Base-by-base conservation (phyloP, 1,140 invertebrate species). In the Brachionus koreanus region DNA sequence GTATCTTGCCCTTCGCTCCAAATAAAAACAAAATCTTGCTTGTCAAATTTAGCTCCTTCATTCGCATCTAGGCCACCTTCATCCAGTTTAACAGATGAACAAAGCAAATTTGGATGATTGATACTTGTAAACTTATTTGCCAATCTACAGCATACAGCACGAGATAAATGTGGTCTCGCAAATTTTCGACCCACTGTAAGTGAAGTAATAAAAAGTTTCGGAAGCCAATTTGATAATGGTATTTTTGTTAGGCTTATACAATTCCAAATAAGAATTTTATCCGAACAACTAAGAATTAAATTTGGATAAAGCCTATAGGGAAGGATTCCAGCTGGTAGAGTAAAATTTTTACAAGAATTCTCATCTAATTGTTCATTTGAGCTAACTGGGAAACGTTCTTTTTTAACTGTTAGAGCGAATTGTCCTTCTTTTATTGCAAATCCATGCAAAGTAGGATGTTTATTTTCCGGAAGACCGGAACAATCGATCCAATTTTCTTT, bases 11-110 rank as follows among this genome's bases (percentile, higher is more conserved):
- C 49, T 57, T 57, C 49, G 19, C 49, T 57, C 67, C 67, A 69
- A 39, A 25, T 33, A 19, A 39, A 43, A 39, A 69, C 67, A 37
- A 37, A 69, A 29, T 69, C 25, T 23, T 25, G 5, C 10, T 69
- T 23, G 25, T 69, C 67, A 69, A 69, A 43, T 43, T 69, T 69
- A 23, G 67, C 67, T 57, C 49, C 49, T 57, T 57, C 49, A 2
- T 57, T 6, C 19, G 9, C 49, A 57, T 57, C 49, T 23, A 57
- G 9, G 19, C 49, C 49, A 57, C 49, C 49, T 19, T 57, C 49
- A 5, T 57, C 49, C 16, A 57, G 49, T 57, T 57, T 57, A 19
- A 57, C 49, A 16, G 49, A 25, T 57, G 49, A 57, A 57, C 49
- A 57, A 19, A 57, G 13, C 16, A 57, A 25, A 57, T 19, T 6